Conservation (phyloP, 2,888 invertebrate genomes). For the Cyrtodaria siliqua region DNA sequence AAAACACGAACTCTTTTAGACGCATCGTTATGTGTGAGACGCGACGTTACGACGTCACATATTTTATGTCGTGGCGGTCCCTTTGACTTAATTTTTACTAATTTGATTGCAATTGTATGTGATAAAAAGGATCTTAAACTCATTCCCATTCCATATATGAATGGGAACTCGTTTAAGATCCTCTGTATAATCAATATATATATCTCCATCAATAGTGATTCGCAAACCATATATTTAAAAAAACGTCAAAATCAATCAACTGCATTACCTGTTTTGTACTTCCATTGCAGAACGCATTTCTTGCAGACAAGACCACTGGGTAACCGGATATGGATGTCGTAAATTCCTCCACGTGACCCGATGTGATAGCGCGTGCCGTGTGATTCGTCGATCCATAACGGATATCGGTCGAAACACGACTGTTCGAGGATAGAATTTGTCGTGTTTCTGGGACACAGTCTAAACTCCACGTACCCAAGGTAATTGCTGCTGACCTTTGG, state of each 20-base stretch:
- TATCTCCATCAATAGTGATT: too few species aligned
- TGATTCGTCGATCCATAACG: conserved; percentile 77
- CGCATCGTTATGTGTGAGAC: too few species aligned
- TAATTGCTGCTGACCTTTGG: conserved; percentile 79
- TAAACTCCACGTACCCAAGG: conserved; percentile 84
- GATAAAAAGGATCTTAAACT: too few species aligned
- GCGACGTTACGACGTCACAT: too few species aligned
- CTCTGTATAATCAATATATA: too few species aligned
- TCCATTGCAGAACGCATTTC: conserved; percentile 86
- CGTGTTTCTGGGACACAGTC: conserved; percentile 82
- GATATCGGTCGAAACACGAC: conserved; percentile 81
- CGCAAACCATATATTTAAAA: too few species aligned
- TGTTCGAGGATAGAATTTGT: conserved; percentile 76
- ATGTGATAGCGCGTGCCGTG: conserved; percentile 70
- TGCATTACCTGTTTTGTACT: conserved; percentile 83
- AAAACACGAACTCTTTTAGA: too few species aligned
- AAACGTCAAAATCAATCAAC: neutral
- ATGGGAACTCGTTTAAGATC: too few species aligned
- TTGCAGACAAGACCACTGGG: conserved; percentile 81
- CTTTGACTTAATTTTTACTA: too few species aligned
- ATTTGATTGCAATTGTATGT: too few species aligned
- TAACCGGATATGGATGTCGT: conserved; percentile 74
- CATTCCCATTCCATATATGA: too few species aligned
- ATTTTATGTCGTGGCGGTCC: too few species aligned
- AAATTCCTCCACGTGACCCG: conserved; percentile 71